Evolutionary conservation across 1,140 invertebrate species (phyloP).

Genomic region (Sitophilus oryzae): DNA sequence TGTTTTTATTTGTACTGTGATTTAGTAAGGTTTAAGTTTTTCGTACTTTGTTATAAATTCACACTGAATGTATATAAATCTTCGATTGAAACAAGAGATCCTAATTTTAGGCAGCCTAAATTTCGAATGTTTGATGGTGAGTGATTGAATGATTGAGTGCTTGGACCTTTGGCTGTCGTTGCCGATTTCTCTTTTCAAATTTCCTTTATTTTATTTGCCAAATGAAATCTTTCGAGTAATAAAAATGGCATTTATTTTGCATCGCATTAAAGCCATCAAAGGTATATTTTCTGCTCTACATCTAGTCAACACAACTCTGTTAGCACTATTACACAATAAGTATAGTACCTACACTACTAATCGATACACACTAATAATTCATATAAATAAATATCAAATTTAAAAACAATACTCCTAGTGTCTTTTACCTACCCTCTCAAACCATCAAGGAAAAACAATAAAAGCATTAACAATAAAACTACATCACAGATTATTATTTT

Average conservation of each 20-base stretch:
- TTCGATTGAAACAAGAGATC: conserved; percentile 6
- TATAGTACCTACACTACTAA: conserved; percentile 18
- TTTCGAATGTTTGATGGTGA: conserved; percentile 3
- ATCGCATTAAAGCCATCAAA: conserved; percentile 15
- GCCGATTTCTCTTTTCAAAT: conserved; percentile 9
- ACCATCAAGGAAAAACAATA: no score
- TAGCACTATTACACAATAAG: conserved; percentile 12
- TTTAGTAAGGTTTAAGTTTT: neutral
- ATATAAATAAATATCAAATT: conserved; percentile 19
- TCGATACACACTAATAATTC: conserved; percentile 17
- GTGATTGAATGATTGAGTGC: conserved; percentile 1
- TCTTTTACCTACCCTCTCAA: no score
- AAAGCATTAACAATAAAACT: no score
- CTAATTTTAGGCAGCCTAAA: conserved; percentile 23
- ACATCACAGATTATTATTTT: no score
- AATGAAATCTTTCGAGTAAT: no score
- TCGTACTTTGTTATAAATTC: conserved; percentile 4
- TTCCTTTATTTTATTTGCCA: no score
- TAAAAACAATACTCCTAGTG: no score
- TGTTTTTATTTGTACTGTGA: conserved; percentile 2
- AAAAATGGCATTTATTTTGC: no score
- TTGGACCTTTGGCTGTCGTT: conserved; percentile 17
- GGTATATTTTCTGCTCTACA: conserved; percentile 11
- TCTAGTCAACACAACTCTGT: conserved; percentile 10
- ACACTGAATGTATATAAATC: conserved; percentile 17